These are phyloP conservation scores for Pristionchus arcanus DNA, from an alignment of 2,888 invertebrate genomes.

Conservation along the genomic window DNA sequence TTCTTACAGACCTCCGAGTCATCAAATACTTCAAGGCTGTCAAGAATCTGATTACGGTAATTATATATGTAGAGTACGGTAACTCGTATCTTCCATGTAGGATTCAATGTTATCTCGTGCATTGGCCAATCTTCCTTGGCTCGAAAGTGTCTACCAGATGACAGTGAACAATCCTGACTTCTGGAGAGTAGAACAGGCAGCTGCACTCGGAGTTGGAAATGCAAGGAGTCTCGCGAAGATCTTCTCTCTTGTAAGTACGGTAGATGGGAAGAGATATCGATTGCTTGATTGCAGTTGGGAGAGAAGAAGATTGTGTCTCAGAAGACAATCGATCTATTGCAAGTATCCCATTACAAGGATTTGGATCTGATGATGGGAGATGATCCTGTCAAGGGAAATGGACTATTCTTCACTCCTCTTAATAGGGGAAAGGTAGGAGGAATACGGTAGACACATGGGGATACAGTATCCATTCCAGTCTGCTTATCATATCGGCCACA, in stretches of 20 bases:
- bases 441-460: not conserved
- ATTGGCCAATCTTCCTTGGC: constrained; percentile 68
- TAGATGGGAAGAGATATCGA: not conserved
- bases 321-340: constrained; percentile 63
- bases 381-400: constrained; percentile 67
- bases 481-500: constrained; percentile 66
- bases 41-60: constrained; percentile 61
- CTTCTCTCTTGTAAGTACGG: constrained; percentile 68
- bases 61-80: not conserved
- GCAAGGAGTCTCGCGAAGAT: constrained; percentile 74
- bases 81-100: constrained; percentile 43
- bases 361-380: constrained; percentile 67
- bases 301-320: constrained; percentile 63
- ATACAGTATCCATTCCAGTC: constrained; percentile 56
- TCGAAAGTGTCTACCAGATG: constrained; percentile 67
- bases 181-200: constrained; percentile 73
- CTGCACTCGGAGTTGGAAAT: constrained; percentile 76
- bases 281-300: constrained; percentile 61
- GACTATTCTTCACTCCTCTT: constrained; percentile 63
- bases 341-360: constrained; percentile 62
- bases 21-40: constrained; percentile 61
- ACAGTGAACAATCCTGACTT: constrained; percentile 76
- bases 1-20: constrained; percentile 62
- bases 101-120: constrained; percentile 64
- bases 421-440: constrained; percentile 42